A percentile compares a stretch with the other conserved stretches of the same genome.
phyloP scores from a whole-genome alignment of 2,888 invertebrate species.

The Drosophila mercatorum region DNA sequence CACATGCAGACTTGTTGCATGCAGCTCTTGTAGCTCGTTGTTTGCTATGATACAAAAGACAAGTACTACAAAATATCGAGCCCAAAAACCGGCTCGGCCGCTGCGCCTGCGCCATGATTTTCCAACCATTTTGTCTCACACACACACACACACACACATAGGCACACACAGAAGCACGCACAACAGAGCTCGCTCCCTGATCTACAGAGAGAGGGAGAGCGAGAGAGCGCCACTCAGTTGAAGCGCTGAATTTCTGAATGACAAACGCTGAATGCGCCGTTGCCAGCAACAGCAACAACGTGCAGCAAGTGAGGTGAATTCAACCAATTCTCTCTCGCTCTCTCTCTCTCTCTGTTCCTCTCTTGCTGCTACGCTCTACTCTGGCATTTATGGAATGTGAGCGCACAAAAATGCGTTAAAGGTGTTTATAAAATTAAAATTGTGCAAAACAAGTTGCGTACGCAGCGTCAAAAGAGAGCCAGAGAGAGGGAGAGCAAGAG shows the following conservation, averaged over 20 bases:
- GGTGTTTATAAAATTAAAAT: slow-evolving; percentile 80
- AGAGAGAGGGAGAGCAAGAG: slow-evolving; percentile 10
- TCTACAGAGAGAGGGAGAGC: slow-evolving; percentile 16
- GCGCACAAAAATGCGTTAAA: slow-evolving; percentile 80
- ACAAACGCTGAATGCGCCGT: slow-evolving; percentile 56
- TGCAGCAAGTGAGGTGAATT: slow-evolving; percentile 69
- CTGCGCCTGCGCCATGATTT: slow-evolving; percentile 74
- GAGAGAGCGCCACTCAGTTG: slow-evolving; percentile 8
- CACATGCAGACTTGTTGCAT: slow-evolving; percentile 5
- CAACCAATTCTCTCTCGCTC: slow-evolving; percentile 1
- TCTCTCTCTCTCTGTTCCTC: slow-evolving; percentile 11
- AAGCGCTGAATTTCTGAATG: slow-evolving; percentile 73
- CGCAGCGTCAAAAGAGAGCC: slow-evolving; percentile 32
- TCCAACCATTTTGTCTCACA: slow-evolving; percentile 75
- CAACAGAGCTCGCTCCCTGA: background rate
- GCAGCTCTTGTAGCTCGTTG: slow-evolving; percentile 19
- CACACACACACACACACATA: slow-evolving; percentile 25
- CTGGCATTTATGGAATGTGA: slow-evolving; percentile 79
- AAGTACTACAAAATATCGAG: slow-evolving; percentile 49
- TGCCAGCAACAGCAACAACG: slow-evolving; percentile 26
- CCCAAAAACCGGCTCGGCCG: slow-evolving; percentile 53
- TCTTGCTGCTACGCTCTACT: slow-evolving; percentile 28
- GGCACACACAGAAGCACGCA: background rate
- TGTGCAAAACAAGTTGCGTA: slow-evolving; percentile 78
- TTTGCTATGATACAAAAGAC: slow-evolving; percentile 48